Evolutionary conservation across 2,113 vertebrate species (phyloP), one percentile per base, ranked within the genome.

Genomic region (Cichladusa arquata): DNA sequence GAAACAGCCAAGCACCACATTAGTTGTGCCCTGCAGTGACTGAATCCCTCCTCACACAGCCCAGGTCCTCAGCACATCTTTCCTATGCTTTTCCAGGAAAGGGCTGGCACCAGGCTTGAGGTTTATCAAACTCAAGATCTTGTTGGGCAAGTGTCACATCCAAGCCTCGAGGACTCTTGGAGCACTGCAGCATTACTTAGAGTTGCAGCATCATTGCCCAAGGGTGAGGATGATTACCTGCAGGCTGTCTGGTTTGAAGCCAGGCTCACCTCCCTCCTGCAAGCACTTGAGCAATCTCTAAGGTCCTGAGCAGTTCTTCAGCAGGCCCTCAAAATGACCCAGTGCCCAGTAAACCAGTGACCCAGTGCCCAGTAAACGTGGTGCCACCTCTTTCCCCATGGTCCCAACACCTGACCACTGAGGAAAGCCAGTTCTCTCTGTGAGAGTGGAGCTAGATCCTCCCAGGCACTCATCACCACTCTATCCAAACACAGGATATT

Each of bases 101-200:
- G 0, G 3, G 19, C 50, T 91, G 70, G 16, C 38, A 79, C 11
- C 12, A 0, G 0, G 16, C n/a, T 44, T 38, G 16, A 40, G 42
- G 12, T 51, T 88, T 67, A 65, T 53, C 81, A 90, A 40, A 57
- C 28, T 23, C 44, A 69, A 19, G 25, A 11, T 82, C n/a, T 77
- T 26, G 16, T 24, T 44, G 19, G 31, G 9, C 18, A 79, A 87
- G 66, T 8, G 34, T 38, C 42, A 65, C 15, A 56, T 29, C 19
- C 57, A 76, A 56, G 61, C 81, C 66, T 48, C 0, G 0, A 33
- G 42, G 10, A 25, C 54, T 69, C 28, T 19, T 88, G 70, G 48
- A 85, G 36, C 36, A 54, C 38, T 3, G 4, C 2, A 9, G 50
- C 47, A 54, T 33, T 45, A 24, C 23, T 45, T 42, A 34, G 11